phyloP scores from a whole-genome alignment of 2,888 invertebrate genomes.

The Pammene aurita region DNA sequence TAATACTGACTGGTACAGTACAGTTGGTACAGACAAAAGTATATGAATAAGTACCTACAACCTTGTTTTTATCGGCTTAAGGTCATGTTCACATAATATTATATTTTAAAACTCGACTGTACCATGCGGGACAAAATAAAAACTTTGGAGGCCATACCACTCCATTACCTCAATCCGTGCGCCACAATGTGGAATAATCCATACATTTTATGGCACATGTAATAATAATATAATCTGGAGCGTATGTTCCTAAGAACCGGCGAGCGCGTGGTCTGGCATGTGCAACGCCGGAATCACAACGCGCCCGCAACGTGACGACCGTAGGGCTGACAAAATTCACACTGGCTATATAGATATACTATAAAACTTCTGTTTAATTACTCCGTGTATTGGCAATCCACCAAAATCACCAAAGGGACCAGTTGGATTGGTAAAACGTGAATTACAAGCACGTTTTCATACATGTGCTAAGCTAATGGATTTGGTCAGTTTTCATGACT shows the following conservation, averaged over 20 bases:
- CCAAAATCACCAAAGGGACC: constrained; percentile 12
- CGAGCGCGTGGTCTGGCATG: constrained; percentile 50
- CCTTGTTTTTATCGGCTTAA: no score
- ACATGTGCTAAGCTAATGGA: constrained; percentile 10
- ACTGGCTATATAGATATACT: not conserved
- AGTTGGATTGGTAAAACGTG: constrained; percentile 3
- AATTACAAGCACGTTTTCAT: constrained; percentile 10
- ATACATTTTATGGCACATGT: constrained; percentile 14
- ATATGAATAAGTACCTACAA: no score
- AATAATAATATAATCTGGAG: constrained; percentile 24
- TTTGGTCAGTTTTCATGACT: not conserved
- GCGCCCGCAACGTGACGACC: constrained; percentile 49
- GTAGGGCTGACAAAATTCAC: constrained; percentile 42
- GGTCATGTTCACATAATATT: no score
- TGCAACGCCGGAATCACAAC: constrained; percentile 46
- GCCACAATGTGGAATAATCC: constrained; percentile 30
- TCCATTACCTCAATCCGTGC: constrained; percentile 15
- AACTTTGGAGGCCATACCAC: constrained; percentile 1
- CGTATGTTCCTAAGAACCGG: constrained; percentile 44
- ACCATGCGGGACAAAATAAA: not conserved
- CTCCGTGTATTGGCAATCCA: constrained; percentile 10
- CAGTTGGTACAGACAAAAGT: no score
- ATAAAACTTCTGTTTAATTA: not conserved
- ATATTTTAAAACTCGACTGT: not conserved
- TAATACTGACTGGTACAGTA: no score